A percentile compares a stretch with the other conserved stretches of the same genome.
Conservation (phyloP, 2,797 vertebrate genomes). For the Melanotaenia boesemani region DNA sequence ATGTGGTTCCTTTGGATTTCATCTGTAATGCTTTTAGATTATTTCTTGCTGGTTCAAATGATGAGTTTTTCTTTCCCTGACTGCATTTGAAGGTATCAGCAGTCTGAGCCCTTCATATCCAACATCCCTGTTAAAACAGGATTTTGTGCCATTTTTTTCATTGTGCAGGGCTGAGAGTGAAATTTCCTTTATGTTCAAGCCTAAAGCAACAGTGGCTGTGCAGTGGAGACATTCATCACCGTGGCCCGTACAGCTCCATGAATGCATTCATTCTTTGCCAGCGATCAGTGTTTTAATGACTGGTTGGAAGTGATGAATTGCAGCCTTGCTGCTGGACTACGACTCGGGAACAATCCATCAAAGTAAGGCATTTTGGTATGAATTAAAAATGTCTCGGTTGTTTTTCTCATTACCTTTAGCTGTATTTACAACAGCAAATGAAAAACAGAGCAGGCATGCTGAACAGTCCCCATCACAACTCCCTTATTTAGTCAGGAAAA, state of each 20-base stretch:
- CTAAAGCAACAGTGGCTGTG: conserved; percentile 24
- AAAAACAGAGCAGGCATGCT: conserved; percentile 33
- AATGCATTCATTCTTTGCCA: conserved; percentile 23
- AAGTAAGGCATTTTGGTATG: conserved; percentile 38
- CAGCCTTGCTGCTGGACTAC: conserved; percentile 17
- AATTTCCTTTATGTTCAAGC: neutral
- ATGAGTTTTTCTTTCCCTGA: neutral
- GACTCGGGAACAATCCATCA: conserved; percentile 46
- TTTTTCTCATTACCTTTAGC: conserved; percentile 37
- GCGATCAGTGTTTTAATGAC: conserved; percentile 50
- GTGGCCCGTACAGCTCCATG: conserved; percentile 23
- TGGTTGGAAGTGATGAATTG: conserved; percentile 51
- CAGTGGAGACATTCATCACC: conserved; percentile 38
- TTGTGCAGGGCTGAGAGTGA: no score
- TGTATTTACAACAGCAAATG: conserved; percentile 49
- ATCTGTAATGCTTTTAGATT: no score
- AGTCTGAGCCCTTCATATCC: neutral
- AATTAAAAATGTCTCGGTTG: conserved; percentile 65
- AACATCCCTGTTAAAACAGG: no score
- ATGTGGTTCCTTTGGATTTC: no score
- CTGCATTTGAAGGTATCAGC: conserved; percentile 27
- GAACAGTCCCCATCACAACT: conserved; percentile 57
- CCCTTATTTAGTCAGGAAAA: conserved; percentile 83
- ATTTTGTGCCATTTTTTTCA: no score
- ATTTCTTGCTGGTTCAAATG: no score